phyloP scores from a whole-genome alignment of 2,888 invertebrate species.

The Sisyra nigra region DNA sequence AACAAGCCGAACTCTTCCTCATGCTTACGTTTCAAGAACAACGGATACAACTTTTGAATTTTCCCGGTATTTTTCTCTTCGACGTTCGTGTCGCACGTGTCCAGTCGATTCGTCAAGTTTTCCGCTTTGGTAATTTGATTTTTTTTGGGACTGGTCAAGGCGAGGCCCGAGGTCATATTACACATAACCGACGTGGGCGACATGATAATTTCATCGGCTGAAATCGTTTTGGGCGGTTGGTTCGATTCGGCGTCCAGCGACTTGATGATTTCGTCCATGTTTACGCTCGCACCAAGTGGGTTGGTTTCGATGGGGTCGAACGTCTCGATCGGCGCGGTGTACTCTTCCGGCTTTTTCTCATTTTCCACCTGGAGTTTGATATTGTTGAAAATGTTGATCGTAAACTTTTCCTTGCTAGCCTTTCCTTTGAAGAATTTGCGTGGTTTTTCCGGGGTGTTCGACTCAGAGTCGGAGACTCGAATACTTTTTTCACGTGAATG shows the following conservation, averaged over 20 bases:
- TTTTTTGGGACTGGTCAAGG: constrained; percentile 30
- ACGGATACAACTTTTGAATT: constrained; percentile 16
- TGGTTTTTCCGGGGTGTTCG: constrained; percentile 1
- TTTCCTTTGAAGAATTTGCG: constrained; percentile 30
- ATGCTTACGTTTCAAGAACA: constrained; percentile 18
- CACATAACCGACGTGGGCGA: constrained; percentile 34
- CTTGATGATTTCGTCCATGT: not conserved
- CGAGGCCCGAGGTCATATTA: constrained; percentile 31
- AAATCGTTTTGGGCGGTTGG: not conserved
- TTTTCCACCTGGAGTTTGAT: constrained; percentile 24
- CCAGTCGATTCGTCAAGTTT: constrained; percentile 13
- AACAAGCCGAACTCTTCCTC: constrained; percentile 9
- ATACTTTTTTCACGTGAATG: not conserved
- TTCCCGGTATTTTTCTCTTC: constrained; percentile 6
- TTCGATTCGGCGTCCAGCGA: not conserved
- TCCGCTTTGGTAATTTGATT: constrained; percentile 16
- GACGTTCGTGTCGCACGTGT: constrained; percentile 3
- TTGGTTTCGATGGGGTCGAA: not conserved
- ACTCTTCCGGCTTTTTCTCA: constrained; percentile 18
- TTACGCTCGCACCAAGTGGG: not conserved
- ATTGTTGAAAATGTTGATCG: constrained; percentile 18
- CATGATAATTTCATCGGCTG: constrained; percentile 16
- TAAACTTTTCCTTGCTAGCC: constrained; percentile 20
- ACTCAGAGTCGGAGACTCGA: not conserved
- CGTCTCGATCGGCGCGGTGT: not conserved